These are phyloP conservation scores for Leptinotarsa peninsularis DNA, from an alignment of 2,888 invertebrate genomes.

Conservation along the genomic window DNA sequence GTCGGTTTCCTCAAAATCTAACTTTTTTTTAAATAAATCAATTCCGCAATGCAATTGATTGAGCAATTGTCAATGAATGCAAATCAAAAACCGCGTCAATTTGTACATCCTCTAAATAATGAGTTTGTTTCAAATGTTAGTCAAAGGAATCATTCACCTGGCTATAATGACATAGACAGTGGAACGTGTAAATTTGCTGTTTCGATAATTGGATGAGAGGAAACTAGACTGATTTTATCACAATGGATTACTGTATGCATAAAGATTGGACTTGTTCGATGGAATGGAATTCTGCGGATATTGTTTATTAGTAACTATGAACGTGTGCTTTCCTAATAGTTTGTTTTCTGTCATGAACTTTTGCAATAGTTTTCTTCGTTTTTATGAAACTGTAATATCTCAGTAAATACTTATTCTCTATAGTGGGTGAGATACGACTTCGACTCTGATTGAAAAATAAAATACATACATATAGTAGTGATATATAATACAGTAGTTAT, in stretches of 20 bases:
- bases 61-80: not conserved
- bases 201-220: not conserved
- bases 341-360: too few species aligned
- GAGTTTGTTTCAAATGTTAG: not conserved
- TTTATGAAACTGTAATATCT: too few species aligned
- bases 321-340: too few species aligned
- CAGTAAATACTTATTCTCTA: too few species aligned
- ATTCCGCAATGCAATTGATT: not conserved
- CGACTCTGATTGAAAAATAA: too few species aligned
- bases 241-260: not conserved
- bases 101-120: constrained; percentile 10
- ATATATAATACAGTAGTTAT: too few species aligned
- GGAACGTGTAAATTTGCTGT: not conserved
- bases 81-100: not conserved
- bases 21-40: not conserved
- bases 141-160: not conserved
- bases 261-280: too few species aligned
- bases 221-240: not conserved
- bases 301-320: too few species aligned
- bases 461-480: too few species aligned
- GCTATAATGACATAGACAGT: not conserved
- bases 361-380: too few species aligned
- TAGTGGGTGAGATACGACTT: too few species aligned
- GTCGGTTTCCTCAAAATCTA: not conserved
- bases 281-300: too few species aligned